A percentile compares a stretch with the other conserved stretches of the same genome.
These are phyloP conservation scores for Propithecus coquereli DNA, from an alignment of 2,113 vertebrate species.

Conservation along the genomic window DNA sequence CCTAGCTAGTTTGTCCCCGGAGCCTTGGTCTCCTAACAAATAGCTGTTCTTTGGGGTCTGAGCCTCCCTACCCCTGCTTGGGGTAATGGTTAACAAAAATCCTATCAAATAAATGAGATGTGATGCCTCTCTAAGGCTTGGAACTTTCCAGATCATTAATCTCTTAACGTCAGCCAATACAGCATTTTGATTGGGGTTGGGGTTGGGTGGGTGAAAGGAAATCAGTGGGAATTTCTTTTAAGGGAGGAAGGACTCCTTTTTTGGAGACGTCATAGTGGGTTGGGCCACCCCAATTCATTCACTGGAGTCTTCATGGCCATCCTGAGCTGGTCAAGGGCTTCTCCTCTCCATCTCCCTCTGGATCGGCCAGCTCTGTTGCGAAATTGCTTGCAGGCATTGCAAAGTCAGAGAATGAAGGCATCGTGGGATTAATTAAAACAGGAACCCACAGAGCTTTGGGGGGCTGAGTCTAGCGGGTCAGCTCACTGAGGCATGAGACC, in stretches of 20 bases:
- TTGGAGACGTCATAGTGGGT: not conserved
- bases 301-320: not conserved
- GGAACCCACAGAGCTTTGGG: not conserved
- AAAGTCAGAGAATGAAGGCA: not conserved
- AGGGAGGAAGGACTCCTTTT: not conserved
- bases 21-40: not conserved
- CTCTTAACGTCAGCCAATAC: rapidly evolving
- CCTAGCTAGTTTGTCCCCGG: not conserved
- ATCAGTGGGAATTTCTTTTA: not conserved
- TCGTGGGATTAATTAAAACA: not conserved
- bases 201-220: not conserved
- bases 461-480: not conserved
- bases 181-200: not conserved
- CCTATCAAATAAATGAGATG: not conserved
- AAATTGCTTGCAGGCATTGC: not conserved
- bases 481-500: not conserved
- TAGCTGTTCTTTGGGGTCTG: not conserved
- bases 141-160: conserved; percentile 2
- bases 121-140: not conserved
- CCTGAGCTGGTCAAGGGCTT: not conserved
- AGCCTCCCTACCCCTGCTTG: not conserved
- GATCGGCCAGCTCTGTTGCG: not conserved
- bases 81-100: conserved; percentile 37
- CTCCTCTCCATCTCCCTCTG: not conserved
- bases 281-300: not conserved